Percentiles rank a stretch among this genome's conserved stretches.
Evolutionary conservation across 2,113 vertebrate species (phyloP).

Genomic region (Cheirogaleus medius): DNA sequence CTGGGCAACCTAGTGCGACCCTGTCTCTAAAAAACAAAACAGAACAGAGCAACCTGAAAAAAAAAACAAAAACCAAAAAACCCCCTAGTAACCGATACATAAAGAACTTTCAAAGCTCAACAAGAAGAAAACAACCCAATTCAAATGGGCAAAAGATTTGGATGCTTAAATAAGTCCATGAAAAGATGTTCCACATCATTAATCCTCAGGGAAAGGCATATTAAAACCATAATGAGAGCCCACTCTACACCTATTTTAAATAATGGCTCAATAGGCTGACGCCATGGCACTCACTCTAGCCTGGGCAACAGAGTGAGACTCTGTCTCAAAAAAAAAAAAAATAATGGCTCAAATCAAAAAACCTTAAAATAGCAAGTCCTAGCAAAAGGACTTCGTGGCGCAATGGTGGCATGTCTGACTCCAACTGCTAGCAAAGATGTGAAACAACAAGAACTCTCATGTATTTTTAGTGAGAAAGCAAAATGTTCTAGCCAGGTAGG

Average conservation of each 20-base stretch:
- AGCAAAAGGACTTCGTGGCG: too few relatives aligned
- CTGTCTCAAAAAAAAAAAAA: too few relatives aligned
- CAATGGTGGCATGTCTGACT: too few relatives aligned
- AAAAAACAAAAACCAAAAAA: too few relatives aligned
- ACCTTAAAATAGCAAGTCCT: background rate
- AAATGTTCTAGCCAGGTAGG: slow-evolving; percentile 17
- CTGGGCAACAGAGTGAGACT: too few relatives aligned
- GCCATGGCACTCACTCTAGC: too few relatives aligned
- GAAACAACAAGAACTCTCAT: background rate
- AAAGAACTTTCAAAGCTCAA: too few relatives aligned
- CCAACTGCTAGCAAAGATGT: background rate
- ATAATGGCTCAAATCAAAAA: background rate
- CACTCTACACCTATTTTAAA: background rate
- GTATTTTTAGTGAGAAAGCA: background rate
- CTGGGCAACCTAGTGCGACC: too few relatives aligned
- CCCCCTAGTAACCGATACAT: too few relatives aligned
- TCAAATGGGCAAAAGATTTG: background rate
- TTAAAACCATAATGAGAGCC: background rate
- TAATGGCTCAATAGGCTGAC: background rate
- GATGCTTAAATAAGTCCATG: slow-evolving; percentile 11
- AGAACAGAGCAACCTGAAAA: too few relatives aligned
- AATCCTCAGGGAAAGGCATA: background rate
- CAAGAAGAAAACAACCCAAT: too few relatives aligned
- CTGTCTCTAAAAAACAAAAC: background rate
- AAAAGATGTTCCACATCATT: slow-evolving; percentile 14